These are phyloP conservation scores for human DNA, from an alignment of 2,113 vertebrate genomes.

Conservation along the genomic window GRCh38 chr1:51369001-51369500, in stretches of 20 bases:
- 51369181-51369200: constrained; percentile 7
- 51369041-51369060: neutral
- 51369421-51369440: neutral
- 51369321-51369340: neutral
- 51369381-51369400: neutral
- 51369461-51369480: neutral
- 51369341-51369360: neutral
- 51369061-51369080: neutral
- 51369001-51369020: neutral
- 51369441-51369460: neutral
- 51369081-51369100: neutral
- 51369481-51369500: neutral
- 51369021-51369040: neutral
- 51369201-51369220: neutral
- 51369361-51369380: neutral
- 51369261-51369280: neutral
- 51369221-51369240: neutral
- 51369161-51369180: neutral
- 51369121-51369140: neutral
- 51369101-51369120: neutral
- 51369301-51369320: neutral
- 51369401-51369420: neutral
- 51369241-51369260: neutral
- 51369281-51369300: neutral
- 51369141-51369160: neutral